Base-by-base conservation (phyloP, 2,113 vertebrate species). In the Amphiprion percula region DNA sequence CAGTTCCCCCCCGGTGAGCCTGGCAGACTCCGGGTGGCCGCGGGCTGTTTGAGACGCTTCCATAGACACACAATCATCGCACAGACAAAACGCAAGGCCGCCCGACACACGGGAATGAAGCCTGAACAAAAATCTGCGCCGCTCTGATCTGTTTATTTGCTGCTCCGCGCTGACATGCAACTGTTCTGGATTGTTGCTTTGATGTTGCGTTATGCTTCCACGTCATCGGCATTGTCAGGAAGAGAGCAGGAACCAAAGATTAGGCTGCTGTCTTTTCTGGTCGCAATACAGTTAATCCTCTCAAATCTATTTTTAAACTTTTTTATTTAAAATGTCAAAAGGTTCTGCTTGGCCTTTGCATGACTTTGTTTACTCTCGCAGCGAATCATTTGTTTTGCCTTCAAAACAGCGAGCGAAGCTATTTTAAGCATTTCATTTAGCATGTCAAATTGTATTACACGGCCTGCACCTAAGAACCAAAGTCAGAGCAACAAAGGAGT, bases 381-480 rank as follows among this genome's bases (percentile, higher is more conserved):
- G 74, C 61, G 87, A 87, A 82, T 74, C 10, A 76, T 83, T 88
- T 56, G 58, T 80, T 73, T 78, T 79, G 16, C 64, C 67, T 82
- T 82, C 58, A 70, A 74, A 86, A 81, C 87, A 85, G 60, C 83
- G 50, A 65, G 65, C 64, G 8, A 6, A 53, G 74, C 77, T 92
- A 89, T 92, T 91, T 91, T 79, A 59, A 80, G 85, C 53, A 44
- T 73, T 88, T 90, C 61, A 49, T 82, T 91, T 88, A 88, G 84
- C 76, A 63, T 88, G 86, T 91, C 92, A 91, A 74, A 82, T 87
- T 82, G 61, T 74, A 72, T 91, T 88, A 88, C 90, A 65, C 55
- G 80, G 60, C 73, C 83, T 73, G 67, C 5, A 68, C 69, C 79
- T 73, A 54, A 76, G 79, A 87, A 46, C 78, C 55, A 73, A 77